Conservation (phyloP, 2,888 invertebrate genomes). For the Clanis bilineata region DNA sequence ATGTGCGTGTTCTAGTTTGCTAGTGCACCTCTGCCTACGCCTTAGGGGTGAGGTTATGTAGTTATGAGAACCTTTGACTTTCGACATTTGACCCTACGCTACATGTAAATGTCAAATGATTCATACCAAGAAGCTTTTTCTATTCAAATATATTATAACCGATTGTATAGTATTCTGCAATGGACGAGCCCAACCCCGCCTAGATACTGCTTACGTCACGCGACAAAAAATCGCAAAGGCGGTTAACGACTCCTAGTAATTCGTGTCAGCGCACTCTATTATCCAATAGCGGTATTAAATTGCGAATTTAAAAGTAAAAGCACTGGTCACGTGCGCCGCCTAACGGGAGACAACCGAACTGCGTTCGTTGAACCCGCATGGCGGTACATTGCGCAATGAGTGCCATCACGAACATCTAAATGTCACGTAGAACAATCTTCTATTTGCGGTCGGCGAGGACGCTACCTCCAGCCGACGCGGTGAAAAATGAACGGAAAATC, state of each 20-base stretch:
- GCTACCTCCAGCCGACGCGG: background rate
- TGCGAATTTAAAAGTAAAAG: slow-evolving; percentile 77
- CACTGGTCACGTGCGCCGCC: slow-evolving; percentile 64
- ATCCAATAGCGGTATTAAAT: slow-evolving; percentile 69
- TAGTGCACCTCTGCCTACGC: no score
- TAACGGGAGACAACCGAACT: slow-evolving; percentile 76
- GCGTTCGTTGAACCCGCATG: slow-evolving; percentile 64
- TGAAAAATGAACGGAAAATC: slow-evolving; percentile 16
- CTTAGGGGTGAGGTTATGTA: no score
- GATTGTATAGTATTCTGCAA: background rate
- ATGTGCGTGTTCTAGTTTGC: no score
- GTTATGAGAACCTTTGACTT: background rate
- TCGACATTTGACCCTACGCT: background rate
- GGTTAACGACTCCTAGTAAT: slow-evolving; percentile 13
- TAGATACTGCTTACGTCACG: slow-evolving; percentile 15
- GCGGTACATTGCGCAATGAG: slow-evolving; percentile 55
- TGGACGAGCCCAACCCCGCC: slow-evolving; percentile 2
- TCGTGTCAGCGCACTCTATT: slow-evolving; percentile 59
- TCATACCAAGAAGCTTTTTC: background rate
- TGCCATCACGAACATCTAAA: slow-evolving; percentile 37
- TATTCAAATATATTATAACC: background rate
- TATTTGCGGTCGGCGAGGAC: slow-evolving; percentile 7
- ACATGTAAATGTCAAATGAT: background rate
- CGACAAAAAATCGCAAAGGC: slow-evolving; percentile 12
- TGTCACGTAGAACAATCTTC: slow-evolving; percentile 39